Conservation (phyloP, 2,797 vertebrate species). For the Valencia hispanica region DNA sequence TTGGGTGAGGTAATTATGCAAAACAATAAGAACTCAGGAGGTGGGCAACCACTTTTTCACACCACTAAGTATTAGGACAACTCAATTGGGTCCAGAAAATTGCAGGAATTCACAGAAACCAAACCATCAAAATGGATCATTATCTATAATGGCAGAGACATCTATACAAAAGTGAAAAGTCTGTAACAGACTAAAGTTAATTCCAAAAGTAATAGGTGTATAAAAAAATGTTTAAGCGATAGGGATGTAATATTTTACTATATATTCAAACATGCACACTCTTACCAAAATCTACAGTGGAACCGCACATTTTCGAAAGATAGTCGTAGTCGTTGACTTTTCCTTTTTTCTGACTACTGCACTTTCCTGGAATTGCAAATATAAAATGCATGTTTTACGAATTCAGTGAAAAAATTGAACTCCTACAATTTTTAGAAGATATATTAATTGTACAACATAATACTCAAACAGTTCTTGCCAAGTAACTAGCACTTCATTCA, state of each 20-base stretch:
- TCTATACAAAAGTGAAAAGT: not conserved
- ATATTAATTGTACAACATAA: no score
- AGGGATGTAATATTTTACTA: not conserved
- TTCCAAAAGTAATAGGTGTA: not conserved
- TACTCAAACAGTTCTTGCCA: no score
- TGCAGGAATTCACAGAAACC: not conserved
- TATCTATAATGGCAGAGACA: not conserved
- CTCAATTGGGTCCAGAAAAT: not conserved
- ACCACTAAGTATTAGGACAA: no score
- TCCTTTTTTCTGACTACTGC: slow-evolving; percentile 64
- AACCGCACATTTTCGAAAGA: slow-evolving; percentile 50
- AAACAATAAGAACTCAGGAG: no score
- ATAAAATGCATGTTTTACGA: not conserved
- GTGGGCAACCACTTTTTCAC: no score
- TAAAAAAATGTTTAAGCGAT: slow-evolving; percentile 7
- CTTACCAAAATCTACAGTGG: slow-evolving; percentile 70
- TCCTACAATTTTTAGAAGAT: no score
- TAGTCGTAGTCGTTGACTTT: slow-evolving; percentile 29
- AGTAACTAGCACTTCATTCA: no score
- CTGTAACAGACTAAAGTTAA: not conserved
- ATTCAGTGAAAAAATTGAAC: not conserved
- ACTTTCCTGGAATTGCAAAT: slow-evolving; percentile 59
- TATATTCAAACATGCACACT: no score
- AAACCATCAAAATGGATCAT: not conserved
- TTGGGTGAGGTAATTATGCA: no score